Evolutionary conservation across 1,140 invertebrate species (phyloP), one percentile per base, ranked within the genome.

Genomic region (Cylas formicarius): DNA sequence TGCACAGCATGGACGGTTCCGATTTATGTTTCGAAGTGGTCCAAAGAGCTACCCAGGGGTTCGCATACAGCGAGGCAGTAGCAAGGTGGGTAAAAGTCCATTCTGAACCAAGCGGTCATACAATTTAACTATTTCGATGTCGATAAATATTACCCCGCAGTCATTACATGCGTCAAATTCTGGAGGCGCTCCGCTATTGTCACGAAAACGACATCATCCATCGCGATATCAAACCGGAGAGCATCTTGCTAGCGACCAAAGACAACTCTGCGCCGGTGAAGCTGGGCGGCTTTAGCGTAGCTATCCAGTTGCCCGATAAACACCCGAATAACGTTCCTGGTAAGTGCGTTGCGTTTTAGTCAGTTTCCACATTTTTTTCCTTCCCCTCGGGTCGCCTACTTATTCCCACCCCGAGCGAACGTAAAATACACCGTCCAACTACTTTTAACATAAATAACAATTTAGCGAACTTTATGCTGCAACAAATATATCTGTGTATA

Each of bases 11-110:
- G 92, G 91, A 97, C 70, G 96, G 95, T 37, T 87, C 90, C 23
- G 95, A 99, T 72, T 78, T 99, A 48, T 97, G 93, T 70, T 97
- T 94, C 71, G 96, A 99, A 75, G 91, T 99, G 52, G 94, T 97
- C 13, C 82, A 93, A 55, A 76, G 95, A 59, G 94, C 94, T 4
- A 83, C 81, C 27, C 86, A 90, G 38, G 95, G 95, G 37, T 99
- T 98, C 73, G 91, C 95, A 32, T 99, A 98, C 72, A 98, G 94
- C 63, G 95, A 99, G 75, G 90, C 93, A 41, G 96, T 99, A 23
- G 89, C 91, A 43, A 96, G 92, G 92, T 95, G 77, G 79, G 69
- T 39, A 32, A 32, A 32, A 11, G 6, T 32, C 29, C n/a, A 32
- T 32, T 32, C 16, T 32, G n/a, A 13, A 32, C n/a, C n/a, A 39